A percentile compares a stretch with the other conserved stretches of the same genome.
Conservation (phyloP, 2,113 vertebrate genomes). For the Plecturocebus donacophilus region DNA sequence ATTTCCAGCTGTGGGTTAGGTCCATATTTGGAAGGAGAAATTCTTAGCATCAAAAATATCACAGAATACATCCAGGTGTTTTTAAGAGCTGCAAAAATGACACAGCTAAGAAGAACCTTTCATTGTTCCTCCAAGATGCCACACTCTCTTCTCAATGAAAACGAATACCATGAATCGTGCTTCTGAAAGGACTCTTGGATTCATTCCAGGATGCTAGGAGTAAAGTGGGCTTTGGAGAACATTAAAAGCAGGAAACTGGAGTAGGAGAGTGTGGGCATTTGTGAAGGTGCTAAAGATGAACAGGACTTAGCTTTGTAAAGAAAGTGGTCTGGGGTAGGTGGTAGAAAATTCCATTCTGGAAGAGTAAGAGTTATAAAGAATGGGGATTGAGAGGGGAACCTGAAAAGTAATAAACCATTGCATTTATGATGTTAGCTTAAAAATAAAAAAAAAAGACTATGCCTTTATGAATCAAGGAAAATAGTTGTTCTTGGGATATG, state of each 20-base stretch:
- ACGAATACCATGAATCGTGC: not conserved
- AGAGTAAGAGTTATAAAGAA: constrained; percentile 30
- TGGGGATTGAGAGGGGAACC: not conserved
- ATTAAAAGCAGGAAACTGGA: constrained; percentile 75
- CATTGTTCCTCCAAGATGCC: constrained; percentile 64
- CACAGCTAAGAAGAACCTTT: constrained; percentile 66
- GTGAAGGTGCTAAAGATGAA: constrained; percentile 75
- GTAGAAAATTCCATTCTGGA: constrained; percentile 53
- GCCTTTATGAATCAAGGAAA: constrained; percentile 1
- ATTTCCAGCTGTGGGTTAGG: constrained; percentile 74
- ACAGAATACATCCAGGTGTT: constrained; percentile 70
- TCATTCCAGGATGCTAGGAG: constrained; percentile 37
- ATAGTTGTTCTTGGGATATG: not conserved
- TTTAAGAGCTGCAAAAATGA: constrained; percentile 61
- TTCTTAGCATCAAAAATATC: constrained; percentile 51
- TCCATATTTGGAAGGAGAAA: constrained; percentile 50
- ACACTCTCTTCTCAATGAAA: constrained; percentile 51
- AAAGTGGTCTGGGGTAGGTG: constrained; percentile 7
- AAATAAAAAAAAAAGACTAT: not conserved
- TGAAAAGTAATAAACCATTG: constrained; percentile 6
- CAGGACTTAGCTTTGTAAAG: constrained; percentile 51
- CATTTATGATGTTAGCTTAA: not conserved
- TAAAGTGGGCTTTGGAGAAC: constrained; percentile 63
- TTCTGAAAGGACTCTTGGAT: constrained; percentile 70
- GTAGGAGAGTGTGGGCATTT: constrained; percentile 37